A percentile compares a stretch with the other conserved stretches of the same genome.
Evolutionary conservation across 2,113 vertebrate genomes (phyloP).

Genomic region (Colistium nudipinnis): DNA sequence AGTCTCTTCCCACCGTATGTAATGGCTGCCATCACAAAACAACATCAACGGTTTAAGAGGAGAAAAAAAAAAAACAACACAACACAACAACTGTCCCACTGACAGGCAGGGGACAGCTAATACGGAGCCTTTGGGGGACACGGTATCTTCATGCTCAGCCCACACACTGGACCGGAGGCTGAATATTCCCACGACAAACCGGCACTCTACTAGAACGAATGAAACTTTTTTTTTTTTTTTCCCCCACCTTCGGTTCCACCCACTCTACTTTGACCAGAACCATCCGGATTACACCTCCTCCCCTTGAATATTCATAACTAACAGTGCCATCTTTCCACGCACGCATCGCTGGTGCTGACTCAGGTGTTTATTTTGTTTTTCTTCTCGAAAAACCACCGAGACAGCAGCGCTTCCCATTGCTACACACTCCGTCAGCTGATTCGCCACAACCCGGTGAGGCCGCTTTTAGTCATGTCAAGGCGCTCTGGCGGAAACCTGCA

Average conservation of each 20-base stretch:
- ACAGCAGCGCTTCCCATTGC: constrained; percentile 61
- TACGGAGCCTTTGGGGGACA: too few relatives aligned
- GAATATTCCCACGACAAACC: constrained; percentile 15
- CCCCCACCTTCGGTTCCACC: neutral
- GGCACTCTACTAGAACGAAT: neutral
- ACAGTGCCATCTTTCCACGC: neutral
- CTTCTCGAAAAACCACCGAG: constrained; percentile 65
- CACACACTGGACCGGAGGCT: constrained; percentile 7
- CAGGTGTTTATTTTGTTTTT: constrained; percentile 56
- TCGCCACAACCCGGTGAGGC: constrained; percentile 32
- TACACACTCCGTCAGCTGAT: constrained; percentile 64
- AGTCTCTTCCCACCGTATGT: neutral
- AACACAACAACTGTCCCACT: too few relatives aligned
- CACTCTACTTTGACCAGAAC: constrained; percentile 19
- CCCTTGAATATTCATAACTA: constrained; percentile 5
- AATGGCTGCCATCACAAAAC: constrained; percentile 16
- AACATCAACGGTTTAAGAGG: too few relatives aligned
- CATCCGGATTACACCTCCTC: constrained; percentile 31
- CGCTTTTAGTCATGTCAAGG: constrained; percentile 48
- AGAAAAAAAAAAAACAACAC: constrained; percentile 2
- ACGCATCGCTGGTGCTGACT: constrained; percentile 53
- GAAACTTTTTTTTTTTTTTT: neutral
- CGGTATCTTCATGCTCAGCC: neutral
- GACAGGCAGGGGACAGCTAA: too few relatives aligned
- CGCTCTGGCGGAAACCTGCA: constrained; percentile 3